Conservation (phyloP, 2,113 vertebrate species). For the Ptilonorhynchus violaceus region DNA sequence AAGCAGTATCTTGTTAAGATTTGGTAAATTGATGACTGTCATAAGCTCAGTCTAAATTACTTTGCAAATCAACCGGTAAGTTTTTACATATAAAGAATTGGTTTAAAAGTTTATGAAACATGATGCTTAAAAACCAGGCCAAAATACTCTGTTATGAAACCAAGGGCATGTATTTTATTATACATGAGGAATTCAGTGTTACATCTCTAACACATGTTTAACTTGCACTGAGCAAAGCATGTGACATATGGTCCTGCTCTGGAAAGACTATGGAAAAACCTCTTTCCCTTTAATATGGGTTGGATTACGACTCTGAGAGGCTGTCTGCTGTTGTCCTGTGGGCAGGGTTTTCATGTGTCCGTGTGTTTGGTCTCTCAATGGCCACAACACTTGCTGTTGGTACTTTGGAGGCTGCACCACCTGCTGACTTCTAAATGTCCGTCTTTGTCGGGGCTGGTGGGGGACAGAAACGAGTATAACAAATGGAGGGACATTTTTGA, state of each 20-base stretch:
- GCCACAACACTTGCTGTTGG: background rate
- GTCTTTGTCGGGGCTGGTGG: background rate
- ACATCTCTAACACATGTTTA: background rate
- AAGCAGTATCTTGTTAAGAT: background rate
- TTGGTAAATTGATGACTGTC: background rate
- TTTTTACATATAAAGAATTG: background rate
- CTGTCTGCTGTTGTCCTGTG: background rate
- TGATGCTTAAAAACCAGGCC: background rate
- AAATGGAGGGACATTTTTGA: background rate
- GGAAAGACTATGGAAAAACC: background rate
- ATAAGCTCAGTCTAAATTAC: background rate
- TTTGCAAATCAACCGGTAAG: background rate
- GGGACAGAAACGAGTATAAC: background rate
- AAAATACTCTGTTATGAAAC: background rate
- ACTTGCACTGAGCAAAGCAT: background rate
- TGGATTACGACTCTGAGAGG: background rate
- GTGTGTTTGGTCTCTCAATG: background rate
- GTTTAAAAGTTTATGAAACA: background rate
- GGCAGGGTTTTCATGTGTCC: accelerated
- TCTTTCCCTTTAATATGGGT: background rate
- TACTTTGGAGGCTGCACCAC: background rate
- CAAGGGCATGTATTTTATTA: background rate
- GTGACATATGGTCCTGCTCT: background rate
- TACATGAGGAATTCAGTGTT: background rate
- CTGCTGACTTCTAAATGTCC: background rate